A percentile compares a stretch with the other conserved stretches of the same genome.
These are phyloP conservation scores for Drosophila simulans DNA, from an alignment of 1,140 invertebrate species.

Conservation along the genomic window DNA sequence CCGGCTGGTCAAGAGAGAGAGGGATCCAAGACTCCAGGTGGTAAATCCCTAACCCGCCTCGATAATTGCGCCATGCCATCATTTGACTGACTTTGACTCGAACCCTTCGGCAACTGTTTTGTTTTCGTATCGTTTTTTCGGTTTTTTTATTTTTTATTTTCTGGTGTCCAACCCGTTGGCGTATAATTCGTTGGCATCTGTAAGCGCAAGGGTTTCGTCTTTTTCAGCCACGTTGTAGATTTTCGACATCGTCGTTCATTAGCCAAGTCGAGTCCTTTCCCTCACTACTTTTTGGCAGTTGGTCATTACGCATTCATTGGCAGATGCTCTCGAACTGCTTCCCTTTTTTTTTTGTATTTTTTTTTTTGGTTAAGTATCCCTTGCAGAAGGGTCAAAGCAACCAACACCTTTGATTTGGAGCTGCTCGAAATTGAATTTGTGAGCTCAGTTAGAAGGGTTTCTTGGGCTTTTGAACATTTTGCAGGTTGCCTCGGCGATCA, in stretches of 20 bases:
- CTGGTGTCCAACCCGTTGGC: constrained; percentile 32
- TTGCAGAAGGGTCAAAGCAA: constrained; percentile 73
- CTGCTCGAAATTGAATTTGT: constrained; percentile 39
- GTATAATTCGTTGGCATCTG: constrained; percentile 71
- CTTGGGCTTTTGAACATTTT: constrained; percentile 25
- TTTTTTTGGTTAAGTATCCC: constrained; percentile 42
- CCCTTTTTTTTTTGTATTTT: constrained; percentile 21
- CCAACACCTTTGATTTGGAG: constrained; percentile 77
- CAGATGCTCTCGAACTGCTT: constrained; percentile 62
- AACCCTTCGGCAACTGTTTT: constrained; percentile 78
- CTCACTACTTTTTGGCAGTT: constrained; percentile 74
- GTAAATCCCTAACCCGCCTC: constrained; percentile 71
- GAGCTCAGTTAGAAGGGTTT: constrained; percentile 68
- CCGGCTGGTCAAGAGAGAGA: constrained; percentile 38
- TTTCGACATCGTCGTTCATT: constrained; percentile 67
- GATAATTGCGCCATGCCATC: constrained; percentile 73
- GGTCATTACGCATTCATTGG: constrained; percentile 78
- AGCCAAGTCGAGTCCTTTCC: constrained; percentile 44
- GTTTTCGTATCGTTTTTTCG: constrained; percentile 52
- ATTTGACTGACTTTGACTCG: constrained; percentile 68
- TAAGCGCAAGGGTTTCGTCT: constrained; percentile 60
- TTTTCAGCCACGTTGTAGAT: constrained; percentile 61
- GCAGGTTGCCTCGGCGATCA: constrained; percentile 36
- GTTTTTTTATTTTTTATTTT: background rate
- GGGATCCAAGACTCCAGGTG: constrained; percentile 64